phyloP scores from a whole-genome alignment of 2,888 invertebrate species.

The Blera fallax region DNA sequence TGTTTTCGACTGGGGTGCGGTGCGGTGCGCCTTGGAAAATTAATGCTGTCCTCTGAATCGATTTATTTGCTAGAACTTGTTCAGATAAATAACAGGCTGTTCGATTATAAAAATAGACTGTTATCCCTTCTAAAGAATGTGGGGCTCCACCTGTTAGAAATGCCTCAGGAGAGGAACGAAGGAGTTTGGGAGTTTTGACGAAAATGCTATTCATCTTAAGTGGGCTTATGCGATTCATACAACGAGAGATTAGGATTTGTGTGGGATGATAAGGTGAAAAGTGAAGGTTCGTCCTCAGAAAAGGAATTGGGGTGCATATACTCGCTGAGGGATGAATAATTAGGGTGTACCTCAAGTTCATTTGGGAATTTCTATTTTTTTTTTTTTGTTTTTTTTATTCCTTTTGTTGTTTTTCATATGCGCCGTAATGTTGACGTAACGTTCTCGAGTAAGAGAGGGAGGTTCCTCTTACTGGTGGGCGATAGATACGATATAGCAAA shows the following conservation, averaged over 20 bases:
- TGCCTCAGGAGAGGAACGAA: neutral
- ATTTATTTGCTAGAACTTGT: constrained; percentile 35
- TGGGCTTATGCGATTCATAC: neutral
- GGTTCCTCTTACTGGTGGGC: neutral
- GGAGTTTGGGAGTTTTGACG: neutral
- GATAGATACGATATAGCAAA: constrained; percentile 3
- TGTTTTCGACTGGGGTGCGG: constrained; percentile 18
- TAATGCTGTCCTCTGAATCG: constrained; percentile 28
- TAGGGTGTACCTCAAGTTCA: constrained; percentile 39
- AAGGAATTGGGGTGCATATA: constrained; percentile 6
- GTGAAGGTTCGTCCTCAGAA: neutral
- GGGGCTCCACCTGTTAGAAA: constrained; percentile 33
- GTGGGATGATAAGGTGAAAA: neutral
- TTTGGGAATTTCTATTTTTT: constrained; percentile 4
- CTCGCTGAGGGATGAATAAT: constrained; percentile 45
- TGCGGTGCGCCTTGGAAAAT: neutral
- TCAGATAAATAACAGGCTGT: neutral
- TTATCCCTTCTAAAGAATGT: neutral
- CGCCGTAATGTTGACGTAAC: constrained; percentile 55
- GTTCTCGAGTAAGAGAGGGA: neutral
- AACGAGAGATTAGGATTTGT: neutral
- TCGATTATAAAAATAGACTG: constrained; percentile 18
- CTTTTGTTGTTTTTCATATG: constrained; percentile 7
- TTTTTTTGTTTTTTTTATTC: neutral
- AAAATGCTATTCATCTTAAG: constrained; percentile 4